Evolutionary conservation across 2,797 vertebrate genomes (phyloP).

Genomic region (Lepilemur ruficaudatus): DNA sequence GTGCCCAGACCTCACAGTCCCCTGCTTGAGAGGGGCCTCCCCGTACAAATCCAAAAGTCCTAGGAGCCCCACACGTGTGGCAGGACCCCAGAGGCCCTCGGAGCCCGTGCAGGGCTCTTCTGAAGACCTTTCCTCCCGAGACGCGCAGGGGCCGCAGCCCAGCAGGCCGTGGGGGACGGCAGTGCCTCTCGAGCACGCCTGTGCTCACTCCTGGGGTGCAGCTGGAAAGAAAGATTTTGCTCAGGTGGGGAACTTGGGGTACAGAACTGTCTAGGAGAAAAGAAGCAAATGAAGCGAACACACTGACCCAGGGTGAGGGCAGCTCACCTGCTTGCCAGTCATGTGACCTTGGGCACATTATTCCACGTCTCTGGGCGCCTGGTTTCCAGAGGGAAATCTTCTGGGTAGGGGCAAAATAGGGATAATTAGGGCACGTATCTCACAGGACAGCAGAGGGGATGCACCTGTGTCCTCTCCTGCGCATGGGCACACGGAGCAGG

Average conservation of each 20-base stretch:
- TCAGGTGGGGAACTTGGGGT: too few relatives aligned
- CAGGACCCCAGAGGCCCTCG: accelerated
- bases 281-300: neutral
- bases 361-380: neutral
- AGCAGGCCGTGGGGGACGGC: too few relatives aligned
- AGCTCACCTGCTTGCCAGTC: accelerated
- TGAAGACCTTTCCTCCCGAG: neutral
- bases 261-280: accelerated
- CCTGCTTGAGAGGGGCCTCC: neutral
- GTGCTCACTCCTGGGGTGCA: neutral
- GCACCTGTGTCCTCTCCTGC: accelerated
- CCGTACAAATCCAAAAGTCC: neutral
- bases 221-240: too few relatives aligned
- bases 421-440: accelerated
- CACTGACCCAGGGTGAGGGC: neutral
- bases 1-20: too few relatives aligned
- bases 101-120: too few relatives aligned
- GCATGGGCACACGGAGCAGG: accelerated
- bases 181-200: accelerated
- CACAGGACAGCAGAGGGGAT: accelerated
- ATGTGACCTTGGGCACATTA: accelerated
- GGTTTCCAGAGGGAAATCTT: neutral
- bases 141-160: accelerated
- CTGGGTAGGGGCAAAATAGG: too few relatives aligned
- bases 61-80: neutral